Conservation (phyloP, 2,888 invertebrate species). For the Myopa tessellatipennis region DNA sequence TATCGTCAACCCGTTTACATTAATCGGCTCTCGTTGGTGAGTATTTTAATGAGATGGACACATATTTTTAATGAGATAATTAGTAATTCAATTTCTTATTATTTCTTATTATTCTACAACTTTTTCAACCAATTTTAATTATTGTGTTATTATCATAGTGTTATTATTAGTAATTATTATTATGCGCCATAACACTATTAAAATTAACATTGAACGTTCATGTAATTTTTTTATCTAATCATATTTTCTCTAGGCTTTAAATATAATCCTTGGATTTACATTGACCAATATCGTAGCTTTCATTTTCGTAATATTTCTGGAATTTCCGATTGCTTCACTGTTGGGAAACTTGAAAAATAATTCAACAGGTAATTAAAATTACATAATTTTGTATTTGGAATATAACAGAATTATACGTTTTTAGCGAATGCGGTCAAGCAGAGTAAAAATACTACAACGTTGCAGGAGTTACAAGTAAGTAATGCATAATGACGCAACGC, state of each 20-base stretch:
- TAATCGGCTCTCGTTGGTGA: slow-evolving; percentile 56
- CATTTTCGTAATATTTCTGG: slow-evolving; percentile 53
- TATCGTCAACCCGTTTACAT: slow-evolving; percentile 57
- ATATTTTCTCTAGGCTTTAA: slow-evolving; percentile 48
- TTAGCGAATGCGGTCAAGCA: not conserved
- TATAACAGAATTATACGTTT: not conserved
- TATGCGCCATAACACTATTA: no score
- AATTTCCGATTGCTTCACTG: slow-evolving; percentile 53
- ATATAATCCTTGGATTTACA: slow-evolving; percentile 49
- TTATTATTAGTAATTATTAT: no score
- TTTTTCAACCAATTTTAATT: no score
- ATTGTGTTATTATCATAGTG: no score
- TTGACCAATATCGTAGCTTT: slow-evolving; percentile 56
- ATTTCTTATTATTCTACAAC: not conserved
- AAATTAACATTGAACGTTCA: no score
- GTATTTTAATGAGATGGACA: slow-evolving; percentile 9
- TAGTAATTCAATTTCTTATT: not conserved
- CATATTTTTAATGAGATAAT: no score
- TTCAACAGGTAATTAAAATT: slow-evolving; percentile 12
- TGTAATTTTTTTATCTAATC: not conserved
- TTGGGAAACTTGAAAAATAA: not conserved
- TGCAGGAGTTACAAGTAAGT: slow-evolving; percentile 16
- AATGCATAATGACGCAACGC: no score
- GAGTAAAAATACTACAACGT: not conserved
- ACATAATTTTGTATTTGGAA: no score